These are phyloP conservation scores for Rousettus leschenaultii DNA, from an alignment of 2,113 vertebrate genomes.

Conservation along the genomic window DNA sequence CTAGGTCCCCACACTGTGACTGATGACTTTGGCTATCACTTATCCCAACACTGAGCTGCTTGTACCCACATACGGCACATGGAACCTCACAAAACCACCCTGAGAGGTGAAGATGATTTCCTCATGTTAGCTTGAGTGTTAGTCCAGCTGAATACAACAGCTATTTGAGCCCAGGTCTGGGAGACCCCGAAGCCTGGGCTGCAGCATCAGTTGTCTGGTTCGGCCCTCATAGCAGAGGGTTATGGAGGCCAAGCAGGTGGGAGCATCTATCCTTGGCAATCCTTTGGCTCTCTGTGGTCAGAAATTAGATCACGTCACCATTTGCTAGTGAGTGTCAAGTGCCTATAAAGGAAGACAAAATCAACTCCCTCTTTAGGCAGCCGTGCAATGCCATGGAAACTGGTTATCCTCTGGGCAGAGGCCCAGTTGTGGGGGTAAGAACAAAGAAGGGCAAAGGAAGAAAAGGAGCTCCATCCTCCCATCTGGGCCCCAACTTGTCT, in stretches of 20 bases:
- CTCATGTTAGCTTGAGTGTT: neutral
- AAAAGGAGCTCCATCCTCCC: neutral
- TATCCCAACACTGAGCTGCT: neutral
- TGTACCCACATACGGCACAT: neutral
- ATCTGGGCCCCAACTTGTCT: neutral
- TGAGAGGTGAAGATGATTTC: neutral
- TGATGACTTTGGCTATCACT: neutral
- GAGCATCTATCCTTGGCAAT: neutral
- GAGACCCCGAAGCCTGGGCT: neutral
- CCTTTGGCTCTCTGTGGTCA: neutral
- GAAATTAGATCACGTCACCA: neutral
- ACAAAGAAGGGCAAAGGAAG: neutral
- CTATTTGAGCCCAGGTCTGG: no score
- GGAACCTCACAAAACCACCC: neutral
- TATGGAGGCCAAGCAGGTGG: neutral
- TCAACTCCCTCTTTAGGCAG: neutral
- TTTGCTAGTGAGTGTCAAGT: neutral
- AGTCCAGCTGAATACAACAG: neutral
- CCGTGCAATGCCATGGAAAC: accelerated
- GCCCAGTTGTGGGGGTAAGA: neutral
- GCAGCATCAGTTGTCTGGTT: neutral
- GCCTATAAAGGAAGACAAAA: no score
- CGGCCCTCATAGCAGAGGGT: neutral
- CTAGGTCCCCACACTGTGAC: neutral
- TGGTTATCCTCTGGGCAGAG: neutral